Conservation (phyloP, 1,140 invertebrate genomes). For the Heliconius hewitsoni region DNA sequence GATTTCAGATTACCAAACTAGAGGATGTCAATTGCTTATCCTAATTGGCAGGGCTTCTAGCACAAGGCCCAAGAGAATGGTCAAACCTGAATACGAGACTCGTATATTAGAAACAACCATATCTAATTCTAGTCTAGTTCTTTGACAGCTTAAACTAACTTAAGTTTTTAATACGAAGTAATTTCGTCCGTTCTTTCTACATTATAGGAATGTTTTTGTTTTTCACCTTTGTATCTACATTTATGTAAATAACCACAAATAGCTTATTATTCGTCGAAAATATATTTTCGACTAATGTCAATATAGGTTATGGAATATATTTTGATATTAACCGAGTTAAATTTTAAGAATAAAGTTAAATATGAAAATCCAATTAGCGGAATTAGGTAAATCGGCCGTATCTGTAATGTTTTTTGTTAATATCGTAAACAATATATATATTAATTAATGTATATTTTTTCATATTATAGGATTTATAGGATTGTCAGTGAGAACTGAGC, state of each 20-base stretch:
- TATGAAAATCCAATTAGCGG: background rate
- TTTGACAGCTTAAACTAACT: background rate
- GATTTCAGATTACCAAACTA: background rate
- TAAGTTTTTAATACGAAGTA: too few relatives aligned
- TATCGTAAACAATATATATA: too few relatives aligned
- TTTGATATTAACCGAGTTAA: background rate
- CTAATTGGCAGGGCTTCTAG: background rate
- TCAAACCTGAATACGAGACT: background rate
- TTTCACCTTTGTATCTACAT: too few relatives aligned
- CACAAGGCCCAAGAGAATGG: constrained; percentile 1
- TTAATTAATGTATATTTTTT: too few relatives aligned
- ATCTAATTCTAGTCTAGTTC: background rate
- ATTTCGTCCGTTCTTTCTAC: too few relatives aligned
- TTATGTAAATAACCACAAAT: background rate
- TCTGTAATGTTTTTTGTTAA: too few relatives aligned
- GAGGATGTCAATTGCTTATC: background rate
- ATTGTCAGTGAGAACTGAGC: too few relatives aligned
- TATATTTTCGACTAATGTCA: too few relatives aligned
- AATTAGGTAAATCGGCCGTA: background rate
- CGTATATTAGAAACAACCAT: background rate
- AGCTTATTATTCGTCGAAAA: too few relatives aligned
- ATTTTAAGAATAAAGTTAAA: background rate
- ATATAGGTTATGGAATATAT: background rate
- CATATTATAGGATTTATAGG: too few relatives aligned
- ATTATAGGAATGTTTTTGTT: too few relatives aligned